Evolutionary conservation across 30 jellyfish, hydroid and myxozoan genomes (phyloP), one percentile per base, ranked within the genome.

Genomic region (Morbakka virulenta): DNA sequence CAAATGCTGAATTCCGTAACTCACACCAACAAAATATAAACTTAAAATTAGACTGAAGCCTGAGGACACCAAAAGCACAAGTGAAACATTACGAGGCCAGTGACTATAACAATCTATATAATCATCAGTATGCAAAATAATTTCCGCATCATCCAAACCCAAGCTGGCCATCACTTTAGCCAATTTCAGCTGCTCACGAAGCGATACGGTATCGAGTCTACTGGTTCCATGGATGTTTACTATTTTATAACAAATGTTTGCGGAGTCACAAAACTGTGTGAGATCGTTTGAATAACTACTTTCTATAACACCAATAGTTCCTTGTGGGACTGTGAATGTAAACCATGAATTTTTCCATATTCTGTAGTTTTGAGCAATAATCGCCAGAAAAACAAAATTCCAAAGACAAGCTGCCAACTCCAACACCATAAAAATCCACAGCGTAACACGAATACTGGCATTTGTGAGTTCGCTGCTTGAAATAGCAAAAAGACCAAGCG

Each of bases 231-330:
- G 17, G 29, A 25, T 34, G 24, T 28, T 79, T 1, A 52, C 32
- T 3, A 47, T 79, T 41, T 33, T 67, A 27, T 64, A 79, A 31
- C 77, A 76, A 22, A 79, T 79, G 29, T 79, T 79, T 21, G 90
- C 90, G 64, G 64, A 34, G 30, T 32, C 30, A 53, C 48, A 77
- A 70, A 79, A 79, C 29, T 53, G 53, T 28, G 90, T 79, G 28
- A 79, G 32, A 32, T 67, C 87, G n/a, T 79, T 31, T 3, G 90
- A 79, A 9, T 35, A 62, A 0, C 90, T 82, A 33, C 83, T 50
- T n/a, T 79, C 90, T 57, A 79, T 82, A 27, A 79, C 36, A 33
- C 90, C 90, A 41, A 79, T 79, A 11, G 90, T 79, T n/a, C 90
- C 90, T 4, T 32, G 25, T 22, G 90, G 90, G 28, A 79, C 90